Evolutionary conservation across 1,140 invertebrate species (phyloP), one percentile per base, ranked within the genome.

Genomic region (Aphelenchoides avenae): DNA sequence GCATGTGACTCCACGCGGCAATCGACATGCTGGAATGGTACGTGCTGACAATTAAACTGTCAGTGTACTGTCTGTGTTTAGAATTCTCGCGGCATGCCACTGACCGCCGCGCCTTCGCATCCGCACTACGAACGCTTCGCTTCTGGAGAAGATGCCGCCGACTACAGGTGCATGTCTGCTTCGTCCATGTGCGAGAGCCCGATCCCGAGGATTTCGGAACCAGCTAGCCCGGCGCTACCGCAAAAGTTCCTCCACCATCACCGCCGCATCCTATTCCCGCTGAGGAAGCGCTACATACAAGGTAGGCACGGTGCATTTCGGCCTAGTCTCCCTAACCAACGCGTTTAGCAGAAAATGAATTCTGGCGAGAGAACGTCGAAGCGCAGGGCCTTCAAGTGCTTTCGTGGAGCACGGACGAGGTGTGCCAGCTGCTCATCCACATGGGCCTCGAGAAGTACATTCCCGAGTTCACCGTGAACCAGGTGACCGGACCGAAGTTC

Each of bases 401-500:
- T 7, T 59, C 72, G 29, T 75, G 73, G 73, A 61, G 33, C 9
- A 61, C 61, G 7, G 73, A 75, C 46, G 73, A 75, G 31, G 64
- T 75, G 33, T 75, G 73, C 49, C 75, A 77, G 37, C 44, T 75
- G 7, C 42, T 75, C 1, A 70, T 76, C 24, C 70, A 75, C 34
- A 69, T 75, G 43, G 73, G 73, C 11, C 54, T 77, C 30, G 73
- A 75, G 34, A 75, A 75, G 50, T 75, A 77, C 52, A 66, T 76
- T 13, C 73, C 72, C 15, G 75, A 75, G 36, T 77, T 75, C 48
- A 70, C 75, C 1, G 68, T 75, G 29, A 75, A 75, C 42, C 61
- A 77, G 30, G 57, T 77, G 0, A 71, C 51, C 22, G 73, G 73
- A 31, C 65, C 65, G n/a, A 72, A 76, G 48, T 75, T 75, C 36